These are phyloP conservation scores for Megastigmus dorsalis DNA, from an alignment of 2,888 invertebrate genomes.

Conservation along the genomic window DNA sequence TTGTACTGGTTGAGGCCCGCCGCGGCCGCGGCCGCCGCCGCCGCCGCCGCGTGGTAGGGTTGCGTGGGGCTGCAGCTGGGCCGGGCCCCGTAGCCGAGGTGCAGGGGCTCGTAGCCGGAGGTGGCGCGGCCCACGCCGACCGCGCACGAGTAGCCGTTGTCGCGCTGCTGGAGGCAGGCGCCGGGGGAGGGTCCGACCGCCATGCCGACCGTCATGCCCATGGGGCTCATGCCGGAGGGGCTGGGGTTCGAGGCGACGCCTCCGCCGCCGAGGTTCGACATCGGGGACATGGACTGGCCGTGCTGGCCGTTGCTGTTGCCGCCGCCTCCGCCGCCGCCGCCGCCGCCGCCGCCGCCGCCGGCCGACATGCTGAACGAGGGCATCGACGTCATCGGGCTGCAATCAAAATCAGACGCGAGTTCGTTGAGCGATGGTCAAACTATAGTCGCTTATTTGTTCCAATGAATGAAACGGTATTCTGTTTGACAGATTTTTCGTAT, in stretches of 20 bases:
- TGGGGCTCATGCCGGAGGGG: slow-evolving; percentile 68
- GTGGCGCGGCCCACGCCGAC: slow-evolving; percentile 76
- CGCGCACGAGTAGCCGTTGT: slow-evolving; percentile 77
- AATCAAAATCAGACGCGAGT: not conserved
- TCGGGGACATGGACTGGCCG: slow-evolving; percentile 68
- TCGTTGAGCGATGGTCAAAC: too few species aligned
- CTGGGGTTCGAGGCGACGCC: slow-evolving; percentile 58
- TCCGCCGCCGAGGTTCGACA: slow-evolving; percentile 67
- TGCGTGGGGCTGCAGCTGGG: slow-evolving; percentile 83
- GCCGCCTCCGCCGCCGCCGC: slow-evolving; percentile 67
- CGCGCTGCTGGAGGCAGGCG: slow-evolving; percentile 78
- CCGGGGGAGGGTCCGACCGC: slow-evolving; percentile 76
- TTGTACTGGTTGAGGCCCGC: slow-evolving; percentile 74
- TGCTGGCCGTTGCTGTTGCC: slow-evolving; percentile 66
- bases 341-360: slow-evolving; percentile 63
- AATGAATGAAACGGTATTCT: too few species aligned
- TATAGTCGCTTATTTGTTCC: too few species aligned
- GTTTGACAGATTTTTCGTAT: too few species aligned
- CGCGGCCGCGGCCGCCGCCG: slow-evolving; percentile 78
- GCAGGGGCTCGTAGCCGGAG: slow-evolving; percentile 77
- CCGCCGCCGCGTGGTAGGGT: slow-evolving; percentile 77
- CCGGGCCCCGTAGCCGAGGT: slow-evolving; percentile 77
- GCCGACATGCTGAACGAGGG: slow-evolving; percentile 75
- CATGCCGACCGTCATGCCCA: slow-evolving; percentile 74
- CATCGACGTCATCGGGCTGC: slow-evolving; percentile 78